Evolutionary conservation across 1,140 invertebrate genomes (phyloP), one percentile per base, ranked within the genome.

Genomic region (Neodiprion virginianus): DNA sequence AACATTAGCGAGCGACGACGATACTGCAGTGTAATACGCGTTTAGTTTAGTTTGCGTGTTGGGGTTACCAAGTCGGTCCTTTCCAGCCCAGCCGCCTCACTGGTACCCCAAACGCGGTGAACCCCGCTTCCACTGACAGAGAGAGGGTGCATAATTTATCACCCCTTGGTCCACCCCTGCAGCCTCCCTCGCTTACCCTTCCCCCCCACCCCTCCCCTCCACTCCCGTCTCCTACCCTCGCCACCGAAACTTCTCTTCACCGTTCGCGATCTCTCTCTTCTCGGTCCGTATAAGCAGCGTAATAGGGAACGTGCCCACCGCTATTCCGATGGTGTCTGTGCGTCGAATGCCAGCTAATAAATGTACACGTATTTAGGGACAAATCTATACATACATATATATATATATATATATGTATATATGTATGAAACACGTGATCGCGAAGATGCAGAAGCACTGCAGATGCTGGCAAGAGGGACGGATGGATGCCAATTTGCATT

Each of bases 131-230:
- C 50, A 71, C 73, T 75, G 40, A 67, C 69, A 12, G 14, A 67
- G 66, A 12, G 74, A 78, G 84, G 85, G 84, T 85, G 84, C 84
- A 86, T 86, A 86, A 86, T 85, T 86, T 86, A 86, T 86, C 80
- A 79, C 76, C 74, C 68, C 78, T 70, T 49, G 75, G 76, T 67
- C 68, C 75, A 48, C 23, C 79, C 65, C 77, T 73, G 76, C 78
- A 79, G 14, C 48, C 12, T 23, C 28, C 17, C n/a, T 66, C 48
- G 72, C 72, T n/a, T 67, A 71, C 53, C 48, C 40, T 66, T 28
- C 65, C 17, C 49, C 40, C 50, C 17, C 49, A 14, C 8, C 71
- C 47, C 69, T 1, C 28, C 5, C 28, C 28, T 0, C 17, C 17
- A 21, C 17, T 21, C 17, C 17, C 17, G 17, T 21, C 50, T 14